A percentile compares a stretch with the other conserved stretches of the same genome.
These are phyloP conservation scores for Drusus annulatus DNA, from an alignment of 1,140 invertebrate genomes.

Conservation along the genomic window DNA sequence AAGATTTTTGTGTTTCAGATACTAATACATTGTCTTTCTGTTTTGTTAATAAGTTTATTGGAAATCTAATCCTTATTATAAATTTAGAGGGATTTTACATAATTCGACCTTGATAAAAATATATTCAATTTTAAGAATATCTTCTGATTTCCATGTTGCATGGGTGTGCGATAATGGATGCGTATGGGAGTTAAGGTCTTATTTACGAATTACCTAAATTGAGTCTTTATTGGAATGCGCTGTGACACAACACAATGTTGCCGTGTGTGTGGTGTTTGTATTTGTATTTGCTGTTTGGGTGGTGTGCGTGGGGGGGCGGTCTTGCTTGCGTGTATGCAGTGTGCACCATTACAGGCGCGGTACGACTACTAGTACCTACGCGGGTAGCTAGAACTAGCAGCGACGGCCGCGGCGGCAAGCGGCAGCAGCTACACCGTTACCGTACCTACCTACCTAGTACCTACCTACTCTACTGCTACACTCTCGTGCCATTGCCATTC, in stretches of 20 bases:
- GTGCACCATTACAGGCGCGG: slow-evolving; percentile 19
- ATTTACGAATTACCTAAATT: slow-evolving; percentile 21
- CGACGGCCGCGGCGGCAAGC: not conserved
- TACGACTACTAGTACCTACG: no score
- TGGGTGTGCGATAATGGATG: not conserved
- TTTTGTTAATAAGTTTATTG: not conserved
- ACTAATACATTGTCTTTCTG: not conserved
- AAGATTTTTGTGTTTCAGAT: not conserved
- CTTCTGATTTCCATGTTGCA: not conserved
- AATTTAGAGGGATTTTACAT: no score
- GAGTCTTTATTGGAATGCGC: slow-evolving; percentile 14
- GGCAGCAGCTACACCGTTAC: slow-evolving; percentile 42
- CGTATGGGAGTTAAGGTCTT: not conserved
- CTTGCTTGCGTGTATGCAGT: not conserved
- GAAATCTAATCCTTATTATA: no score
- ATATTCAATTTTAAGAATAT: no score
- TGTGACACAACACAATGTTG: no score
- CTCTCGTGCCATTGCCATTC: slow-evolving; percentile 44
- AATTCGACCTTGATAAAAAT: no score
- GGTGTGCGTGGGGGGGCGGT: slow-evolving; percentile 9
- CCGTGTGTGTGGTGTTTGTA: not conserved
- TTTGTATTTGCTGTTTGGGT: not conserved
- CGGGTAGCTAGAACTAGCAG: no score
- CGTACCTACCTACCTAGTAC: not conserved
- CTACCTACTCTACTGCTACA: slow-evolving; percentile 13